Evolutionary conservation across 2,888 invertebrate genomes (phyloP), one percentile per base, ranked within the genome.

Genomic region (Luperina testacea): DNA sequence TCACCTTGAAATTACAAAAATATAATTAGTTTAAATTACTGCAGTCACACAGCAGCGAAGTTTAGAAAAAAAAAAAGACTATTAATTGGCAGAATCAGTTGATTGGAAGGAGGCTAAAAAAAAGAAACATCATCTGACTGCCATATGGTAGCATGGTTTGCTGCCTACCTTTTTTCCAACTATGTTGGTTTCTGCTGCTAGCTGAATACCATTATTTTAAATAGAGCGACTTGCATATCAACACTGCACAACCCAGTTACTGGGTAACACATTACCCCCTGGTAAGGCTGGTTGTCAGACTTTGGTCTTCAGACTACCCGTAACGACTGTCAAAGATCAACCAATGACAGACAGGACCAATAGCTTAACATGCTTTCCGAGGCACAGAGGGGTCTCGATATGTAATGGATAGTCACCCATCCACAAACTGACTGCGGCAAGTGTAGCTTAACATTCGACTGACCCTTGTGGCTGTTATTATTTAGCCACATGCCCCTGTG

Each of bases 1-100:
- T 93, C 93, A 73, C 96, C 97, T 97, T 76, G 27, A 91, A 91
- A 74, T 38, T 48, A 48, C 13, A 48, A 15, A 51, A 15, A 70
- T 48, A 57, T 20, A 42, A 0, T n/a, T 2, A 20, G 38, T 3
- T 27, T 51, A 27, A 32, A 27, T 51, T 45, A 27, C 51, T 8
- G 8, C 8, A 65, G 15, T 24, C 13, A 20, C 45, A 38, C 1
- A 6, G 8, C 8, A 38, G 8, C 6, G 0, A 11, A 61, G 0
- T 51, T 45, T 3, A 20, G 5, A 67, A 32, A 32, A 57, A n/a
- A 24, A 70, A 32, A 57, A n/a, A 24, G 59, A 53, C 8, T 24
- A 32, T 69, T 20, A 53, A 24, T 24, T 57, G 24, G 15, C 17
- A 17, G 32, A 45, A 63, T 42, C 27, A 2, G 13, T 42, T 53